Evolutionary conservation across 2,113 vertebrate species (phyloP).

Genomic region (Sterrhoptilus dennistouni): DNA sequence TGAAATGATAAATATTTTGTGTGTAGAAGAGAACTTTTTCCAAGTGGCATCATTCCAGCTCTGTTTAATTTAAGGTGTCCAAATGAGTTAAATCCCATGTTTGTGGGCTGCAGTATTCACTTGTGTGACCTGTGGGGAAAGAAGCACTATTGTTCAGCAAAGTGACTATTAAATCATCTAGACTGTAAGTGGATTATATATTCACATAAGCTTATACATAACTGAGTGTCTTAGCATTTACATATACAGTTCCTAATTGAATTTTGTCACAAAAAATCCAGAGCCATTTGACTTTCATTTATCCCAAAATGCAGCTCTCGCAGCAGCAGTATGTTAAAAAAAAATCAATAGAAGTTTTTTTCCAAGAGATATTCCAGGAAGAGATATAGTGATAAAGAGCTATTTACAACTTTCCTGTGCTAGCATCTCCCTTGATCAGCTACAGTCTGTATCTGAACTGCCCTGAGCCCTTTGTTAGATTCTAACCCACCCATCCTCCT

Average conservation of each 20-base stretch:
- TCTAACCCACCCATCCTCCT: not conserved
- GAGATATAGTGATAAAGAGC: not conserved
- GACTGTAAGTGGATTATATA: slow-evolving; percentile 12
- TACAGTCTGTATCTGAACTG: not conserved
- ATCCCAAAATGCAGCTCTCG: not conserved
- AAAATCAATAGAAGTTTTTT: accelerated
- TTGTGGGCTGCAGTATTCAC: not conserved
- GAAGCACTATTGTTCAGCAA: not conserved
- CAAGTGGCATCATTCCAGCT: not conserved
- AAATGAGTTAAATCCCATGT: not conserved
- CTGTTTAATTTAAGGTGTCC: not conserved
- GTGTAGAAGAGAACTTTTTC: slow-evolving; percentile 26
- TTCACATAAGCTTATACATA: slow-evolving; percentile 6
- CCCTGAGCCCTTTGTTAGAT: not conserved
- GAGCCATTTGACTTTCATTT: not conserved
- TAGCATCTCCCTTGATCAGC: not conserved
- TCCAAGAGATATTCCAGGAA: not conserved
- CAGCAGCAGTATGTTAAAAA: not conserved
- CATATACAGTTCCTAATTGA: not conserved
- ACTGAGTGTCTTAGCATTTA: not conserved
- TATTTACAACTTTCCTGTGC: not conserved
- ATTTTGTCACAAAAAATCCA: not conserved
- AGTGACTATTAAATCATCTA: not conserved
- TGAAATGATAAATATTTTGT: slow-evolving; percentile 59
- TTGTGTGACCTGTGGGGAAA: not conserved